Evolutionary conservation across 2,888 invertebrate genomes (phyloP), one percentile per base, ranked within the genome.

Genomic region (Gandaritis pyraliata): DNA sequence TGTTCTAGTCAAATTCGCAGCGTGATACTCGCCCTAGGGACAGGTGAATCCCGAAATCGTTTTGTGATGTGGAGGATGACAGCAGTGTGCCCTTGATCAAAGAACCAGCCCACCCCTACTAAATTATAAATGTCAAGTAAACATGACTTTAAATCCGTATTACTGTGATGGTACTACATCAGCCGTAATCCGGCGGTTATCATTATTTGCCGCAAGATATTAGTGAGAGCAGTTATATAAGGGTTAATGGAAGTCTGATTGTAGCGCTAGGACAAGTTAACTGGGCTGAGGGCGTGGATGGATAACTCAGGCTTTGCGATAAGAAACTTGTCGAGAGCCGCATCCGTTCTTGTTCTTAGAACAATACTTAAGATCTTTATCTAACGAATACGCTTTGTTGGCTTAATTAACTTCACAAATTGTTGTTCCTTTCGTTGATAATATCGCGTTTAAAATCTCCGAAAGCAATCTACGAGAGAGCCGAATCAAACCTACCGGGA

Each of bases 371-470:
- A 78, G 80, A 80, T 81, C 71, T 68, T 76, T 84, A 85, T 86
- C 87, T 80, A 72, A 80, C 78, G 75, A 81, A 77, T 76, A 77
- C 76, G 80, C 81, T 83, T 86, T 86, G 86, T 87, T 80, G 77
- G 74, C 78, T 84, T 86, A 87, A 87, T 87, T 86, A 86, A 85
- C 82, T 84, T 82, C 75, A 81, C 82, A 83, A 86, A 85, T 85
- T 86, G 83, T 79, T 80, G 77, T 82, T 74, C 76, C 78, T 77
- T 74, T 66, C 65, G 73, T 72, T 72, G 77, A 78, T 77, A 75
- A 74, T 74, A 73, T 74, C 70, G 58, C 61, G 65, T 72, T 78
- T 76, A 75, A 78, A 77, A 75, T 74, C 74, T 77, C 65, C 68
- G 66, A 75, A 77, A 78, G 70, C 76, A 76, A 76, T 80, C 76